Percentiles rank a stretch among this genome's conserved stretches.
Evolutionary conservation across 2,888 invertebrate genomes (phyloP).

Genomic region (Aricia artaxerxes): DNA sequence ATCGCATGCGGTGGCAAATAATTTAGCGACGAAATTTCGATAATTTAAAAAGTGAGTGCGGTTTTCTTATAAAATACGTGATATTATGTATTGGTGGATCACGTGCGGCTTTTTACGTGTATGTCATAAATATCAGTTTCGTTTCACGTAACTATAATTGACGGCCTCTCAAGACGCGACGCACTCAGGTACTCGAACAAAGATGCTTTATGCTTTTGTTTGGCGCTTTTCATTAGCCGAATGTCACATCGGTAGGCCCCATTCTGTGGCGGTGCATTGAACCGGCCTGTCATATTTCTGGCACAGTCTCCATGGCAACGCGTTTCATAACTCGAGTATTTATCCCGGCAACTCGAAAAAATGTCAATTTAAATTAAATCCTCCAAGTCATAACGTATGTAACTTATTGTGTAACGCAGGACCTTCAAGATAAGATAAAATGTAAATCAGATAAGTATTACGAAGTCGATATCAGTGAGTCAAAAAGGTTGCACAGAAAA

Average conservation of each 20-base stretch:
- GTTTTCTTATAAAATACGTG: slow-evolving; percentile 28
- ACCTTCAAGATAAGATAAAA: slow-evolving; percentile 40
- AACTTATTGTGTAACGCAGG: slow-evolving; percentile 33
- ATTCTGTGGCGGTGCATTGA: slow-evolving; percentile 72
- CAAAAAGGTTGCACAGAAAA: slow-evolving; percentile 32
- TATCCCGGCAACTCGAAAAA: not conserved
- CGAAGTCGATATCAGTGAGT: slow-evolving; percentile 8
- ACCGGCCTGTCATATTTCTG: slow-evolving; percentile 65
- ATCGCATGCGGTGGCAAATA: slow-evolving; percentile 19
- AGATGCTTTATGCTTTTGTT: slow-evolving; percentile 63
- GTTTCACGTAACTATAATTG: slow-evolving; percentile 28
- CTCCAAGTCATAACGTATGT: slow-evolving; percentile 12
- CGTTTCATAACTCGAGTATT: slow-evolving; percentile 53
- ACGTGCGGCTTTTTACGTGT: slow-evolving; percentile 13
- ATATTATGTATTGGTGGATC: slow-evolving; percentile 1
- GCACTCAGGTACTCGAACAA: slow-evolving; percentile 49
- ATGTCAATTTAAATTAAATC: not conserved
- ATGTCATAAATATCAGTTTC: slow-evolving; percentile 27
- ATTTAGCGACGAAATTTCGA: slow-evolving; percentile 17
- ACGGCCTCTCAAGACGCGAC: not conserved
- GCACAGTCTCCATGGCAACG: slow-evolving; percentile 57
- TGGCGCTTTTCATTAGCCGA: slow-evolving; percentile 75
- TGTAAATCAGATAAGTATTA: slow-evolving; percentile 24
- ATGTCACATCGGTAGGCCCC: slow-evolving; percentile 64
- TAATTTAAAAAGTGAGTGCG: not conserved